Evolutionary conservation across 92 coral and sea anemone species (phyloP).

Genomic region (Parazoanthus atlanticus): DNA sequence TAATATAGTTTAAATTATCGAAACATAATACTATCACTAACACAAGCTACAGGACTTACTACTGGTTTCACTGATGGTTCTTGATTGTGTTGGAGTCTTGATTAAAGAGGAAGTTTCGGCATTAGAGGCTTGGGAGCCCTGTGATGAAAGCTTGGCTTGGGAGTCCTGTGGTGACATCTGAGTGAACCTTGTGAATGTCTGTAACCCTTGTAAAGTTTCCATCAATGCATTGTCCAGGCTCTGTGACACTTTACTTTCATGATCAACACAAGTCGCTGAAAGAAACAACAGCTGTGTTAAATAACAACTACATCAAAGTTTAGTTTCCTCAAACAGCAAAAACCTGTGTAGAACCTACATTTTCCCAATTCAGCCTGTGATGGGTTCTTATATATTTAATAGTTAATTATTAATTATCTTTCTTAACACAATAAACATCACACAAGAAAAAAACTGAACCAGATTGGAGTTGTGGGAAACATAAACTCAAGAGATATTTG

Average conservation of each 20-base stretch:
- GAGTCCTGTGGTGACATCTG: conserved; percentile 23
- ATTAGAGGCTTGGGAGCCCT: conserved; percentile 34
- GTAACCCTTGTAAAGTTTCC: conserved; percentile 71
- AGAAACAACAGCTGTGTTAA: background rate
- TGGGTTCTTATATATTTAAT: too few relatives aligned
- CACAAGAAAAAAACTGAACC: too few relatives aligned
- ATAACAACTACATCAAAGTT: too few relatives aligned
- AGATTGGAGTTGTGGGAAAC: background rate
- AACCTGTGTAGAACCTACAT: too few relatives aligned
- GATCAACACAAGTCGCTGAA: conserved; percentile 36
- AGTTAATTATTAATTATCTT: too few relatives aligned
- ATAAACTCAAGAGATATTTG: background rate
- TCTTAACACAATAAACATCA: too few relatives aligned
- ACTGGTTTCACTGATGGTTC: background rate
- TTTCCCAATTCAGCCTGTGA: too few relatives aligned
- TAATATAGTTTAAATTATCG: background rate
- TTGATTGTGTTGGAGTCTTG: conserved; percentile 7
- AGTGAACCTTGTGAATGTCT: conserved; percentile 64
- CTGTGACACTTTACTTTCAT: conserved; percentile 72
- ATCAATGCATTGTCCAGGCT: conserved; percentile 81
- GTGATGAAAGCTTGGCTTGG: background rate
- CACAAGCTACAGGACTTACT: conserved; percentile 6
- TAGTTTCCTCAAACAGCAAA: too few relatives aligned
- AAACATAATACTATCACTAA: background rate
- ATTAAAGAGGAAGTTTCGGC: conserved; percentile 44